Conservation (phyloP, 2,888 invertebrate genomes). For the Dolomedes plantarius region DNA sequence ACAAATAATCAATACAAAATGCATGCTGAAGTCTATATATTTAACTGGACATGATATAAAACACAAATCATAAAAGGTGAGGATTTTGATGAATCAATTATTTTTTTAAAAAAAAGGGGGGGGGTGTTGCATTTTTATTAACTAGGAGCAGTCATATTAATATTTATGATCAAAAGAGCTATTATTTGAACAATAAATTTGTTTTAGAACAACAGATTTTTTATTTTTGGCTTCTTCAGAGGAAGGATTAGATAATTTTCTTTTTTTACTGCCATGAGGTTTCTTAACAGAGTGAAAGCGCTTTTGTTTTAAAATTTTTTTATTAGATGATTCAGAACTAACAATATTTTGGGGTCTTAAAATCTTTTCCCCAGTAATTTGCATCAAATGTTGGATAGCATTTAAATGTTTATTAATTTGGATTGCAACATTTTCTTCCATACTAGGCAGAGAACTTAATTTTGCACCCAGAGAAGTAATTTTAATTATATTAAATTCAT, state of each 20-base stretch:
- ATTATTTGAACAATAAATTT: no score
- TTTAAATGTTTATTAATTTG: neutral
- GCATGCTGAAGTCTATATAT: no score
- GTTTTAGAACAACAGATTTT: conserved; percentile 1
- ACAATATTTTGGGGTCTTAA: neutral
- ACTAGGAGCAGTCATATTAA: no score
- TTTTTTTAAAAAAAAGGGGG: no score
- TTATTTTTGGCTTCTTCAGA: neutral
- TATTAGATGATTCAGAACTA: neutral
- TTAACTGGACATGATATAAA: no score
- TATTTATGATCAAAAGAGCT: no score
- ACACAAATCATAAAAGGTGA: no score
- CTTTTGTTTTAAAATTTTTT: neutral
- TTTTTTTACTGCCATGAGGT: neutral
- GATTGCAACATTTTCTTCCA: no score
- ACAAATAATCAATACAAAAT: no score
- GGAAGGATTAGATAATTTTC: neutral
- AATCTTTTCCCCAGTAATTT: neutral
- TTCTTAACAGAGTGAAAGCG: neutral
- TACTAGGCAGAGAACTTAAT: neutral
- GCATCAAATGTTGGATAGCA: neutral
- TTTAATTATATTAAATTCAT: neutral
- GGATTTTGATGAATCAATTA: no score
- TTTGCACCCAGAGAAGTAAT: neutral
- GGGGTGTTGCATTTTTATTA: no score